Base-by-base conservation (phyloP, 2,113 vertebrate genomes). In the Hemicordylus capensis region DNA sequence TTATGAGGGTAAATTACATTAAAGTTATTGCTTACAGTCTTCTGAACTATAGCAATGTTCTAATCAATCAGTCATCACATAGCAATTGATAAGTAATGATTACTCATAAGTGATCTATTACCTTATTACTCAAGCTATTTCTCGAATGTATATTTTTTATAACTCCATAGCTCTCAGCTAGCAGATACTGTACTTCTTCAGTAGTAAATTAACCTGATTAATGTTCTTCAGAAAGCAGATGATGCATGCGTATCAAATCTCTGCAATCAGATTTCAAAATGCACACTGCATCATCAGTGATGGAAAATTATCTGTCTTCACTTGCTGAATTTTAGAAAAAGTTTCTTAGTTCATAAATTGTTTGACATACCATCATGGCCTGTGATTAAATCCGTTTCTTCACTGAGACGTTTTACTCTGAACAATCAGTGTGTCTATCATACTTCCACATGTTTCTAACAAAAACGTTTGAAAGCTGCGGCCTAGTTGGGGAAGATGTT, bases 21-120 rank as follows among this genome's bases (percentile, higher is more conserved):
- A 67, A 86, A 70, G 61, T 31, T 37, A 56, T 34, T 59, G 66
- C 0, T 88, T 90, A 84, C 83, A n/a, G 54, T 26, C 37, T 85
- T 84, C 84, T 42, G 42, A 83, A 59, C 73, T 82, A 48, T 6
- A 84, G 34, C 39, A 79, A 64, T 51, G 31, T 67, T 58, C 48
- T 81, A 56, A 74, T 44, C 4, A 90, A 85, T 76, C 75, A 76
- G 51, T 87, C 81, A 76, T 81, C 2, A 87, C 82, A 67, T 42
- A 1, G 0, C 17, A 70, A n/a, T 80, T 89, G 34, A 39, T 83
- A 78, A 74, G 78, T 56, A 82, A 3, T 20, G 34, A 85, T 0
- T 39, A 77, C 0, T 19, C 26, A 77, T 70, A 70, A 28, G n/a
- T 69, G 51, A 82, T 69, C 63, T 76, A 81, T 76, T 76, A 76